Percentiles rank a stretch among this genome's conserved stretches.
Evolutionary conservation across 2,888 invertebrate genomes (phyloP).

Genomic region (Drosophila infuscata): DNA sequence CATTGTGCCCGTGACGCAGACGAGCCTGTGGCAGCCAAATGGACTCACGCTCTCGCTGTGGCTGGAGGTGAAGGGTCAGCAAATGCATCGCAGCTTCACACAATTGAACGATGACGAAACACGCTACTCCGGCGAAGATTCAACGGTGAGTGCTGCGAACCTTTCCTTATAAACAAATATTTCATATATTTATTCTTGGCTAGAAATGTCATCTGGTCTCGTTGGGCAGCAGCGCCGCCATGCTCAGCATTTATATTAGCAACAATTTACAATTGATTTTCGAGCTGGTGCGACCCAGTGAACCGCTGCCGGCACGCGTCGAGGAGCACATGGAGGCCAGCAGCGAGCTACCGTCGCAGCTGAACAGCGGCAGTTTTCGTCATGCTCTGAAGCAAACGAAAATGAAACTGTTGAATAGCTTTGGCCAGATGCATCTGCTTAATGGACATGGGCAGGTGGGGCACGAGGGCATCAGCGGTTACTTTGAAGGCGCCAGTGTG

Average conservation of each 20-base stretch:
- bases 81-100: constrained; percentile 72
- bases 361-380: constrained; percentile 64
- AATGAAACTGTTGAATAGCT: constrained; percentile 81
- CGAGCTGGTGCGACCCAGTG: constrained; percentile 82
- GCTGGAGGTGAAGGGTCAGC: constrained; percentile 80
- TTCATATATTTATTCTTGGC: background rate
- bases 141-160: constrained; percentile 63
- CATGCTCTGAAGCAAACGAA: constrained; percentile 84
- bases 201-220: constrained; percentile 84
- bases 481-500: constrained; percentile 76
- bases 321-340: constrained; percentile 63
- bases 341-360: constrained; percentile 22
- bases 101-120: constrained; percentile 81
- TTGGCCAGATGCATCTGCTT: constrained; percentile 82
- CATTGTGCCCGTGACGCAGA: constrained; percentile 82
- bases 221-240: constrained; percentile 83
- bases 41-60: constrained; percentile 84
- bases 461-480: constrained; percentile 46
- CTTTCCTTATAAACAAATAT: background rate
- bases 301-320: constrained; percentile 64
- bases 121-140: constrained; percentile 76
- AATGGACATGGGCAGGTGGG: constrained; percentile 70
- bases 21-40: constrained; percentile 81
- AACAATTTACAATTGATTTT: constrained; percentile 81
- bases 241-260: constrained; percentile 83